Conservation (phyloP, 2,888 invertebrate genomes). For the Limnephilus lunatus region DNA sequence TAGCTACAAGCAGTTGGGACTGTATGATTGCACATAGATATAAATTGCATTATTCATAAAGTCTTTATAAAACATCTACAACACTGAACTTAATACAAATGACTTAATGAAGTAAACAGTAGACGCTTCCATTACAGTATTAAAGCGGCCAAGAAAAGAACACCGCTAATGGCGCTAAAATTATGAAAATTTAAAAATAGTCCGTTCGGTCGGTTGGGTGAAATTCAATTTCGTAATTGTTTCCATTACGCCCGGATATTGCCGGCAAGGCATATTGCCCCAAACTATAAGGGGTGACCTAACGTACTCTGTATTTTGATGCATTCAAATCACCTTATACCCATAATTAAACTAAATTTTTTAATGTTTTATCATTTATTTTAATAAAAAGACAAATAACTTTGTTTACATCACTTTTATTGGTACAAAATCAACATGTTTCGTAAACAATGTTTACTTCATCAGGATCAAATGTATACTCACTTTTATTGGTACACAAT, state of each 20-base stretch:
- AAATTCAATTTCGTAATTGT: constrained; percentile 59
- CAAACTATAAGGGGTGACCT: neutral
- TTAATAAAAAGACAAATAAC: too few species aligned
- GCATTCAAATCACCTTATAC: too few species aligned
- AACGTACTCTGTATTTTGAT: neutral
- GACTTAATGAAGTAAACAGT: neutral
- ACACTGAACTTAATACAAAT: neutral
- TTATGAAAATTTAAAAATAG: constrained; percentile 38
- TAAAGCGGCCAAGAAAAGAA: neutral
- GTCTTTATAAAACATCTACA: neutral
- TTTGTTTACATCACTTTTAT: too few species aligned
- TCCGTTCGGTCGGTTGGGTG: neutral
- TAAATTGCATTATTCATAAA: neutral
- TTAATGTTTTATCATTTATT: too few species aligned
- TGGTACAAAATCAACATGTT: too few species aligned
- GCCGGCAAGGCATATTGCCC: neutral
- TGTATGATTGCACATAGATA: too few species aligned
- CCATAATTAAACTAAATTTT: too few species aligned
- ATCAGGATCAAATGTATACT: too few species aligned
- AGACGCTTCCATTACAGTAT: neutral
- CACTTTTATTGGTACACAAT: too few species aligned
- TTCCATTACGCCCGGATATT: constrained; percentile 52
- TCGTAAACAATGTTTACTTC: too few species aligned
- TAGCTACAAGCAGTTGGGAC: neutral
- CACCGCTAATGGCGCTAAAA: constrained; percentile 24